phyloP scores from a whole-genome alignment of 2,888 invertebrate species.

The Polymixis lichenea region DNA sequence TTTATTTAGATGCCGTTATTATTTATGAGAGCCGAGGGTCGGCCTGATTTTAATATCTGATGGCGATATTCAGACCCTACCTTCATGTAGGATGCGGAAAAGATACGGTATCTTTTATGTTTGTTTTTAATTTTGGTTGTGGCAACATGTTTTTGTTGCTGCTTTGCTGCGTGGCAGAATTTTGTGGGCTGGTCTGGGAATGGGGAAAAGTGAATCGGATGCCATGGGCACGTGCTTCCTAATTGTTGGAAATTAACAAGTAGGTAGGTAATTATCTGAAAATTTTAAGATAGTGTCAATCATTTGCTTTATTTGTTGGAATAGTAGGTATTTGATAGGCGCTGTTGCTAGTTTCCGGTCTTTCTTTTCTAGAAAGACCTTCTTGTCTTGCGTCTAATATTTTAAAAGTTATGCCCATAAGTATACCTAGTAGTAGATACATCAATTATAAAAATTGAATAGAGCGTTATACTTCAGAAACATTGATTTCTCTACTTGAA shows the following conservation, averaged over 20 bases:
- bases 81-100: slow-evolving; percentile 39
- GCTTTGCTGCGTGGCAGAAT: slow-evolving; percentile 12
- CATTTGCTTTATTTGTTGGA: not conserved
- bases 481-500: not conserved
- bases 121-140: slow-evolving; percentile 51
- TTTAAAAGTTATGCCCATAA: not conserved
- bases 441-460: not conserved
- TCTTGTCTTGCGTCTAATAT: not conserved
- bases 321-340: not conserved
- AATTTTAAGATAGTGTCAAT: not conserved
- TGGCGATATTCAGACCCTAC: slow-evolving; percentile 65
- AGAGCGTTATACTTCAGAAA: not conserved
- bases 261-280: not conserved
- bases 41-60: slow-evolving; percentile 71
- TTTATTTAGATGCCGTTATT: slow-evolving; percentile 75
- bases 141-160: slow-evolving; percentile 16
- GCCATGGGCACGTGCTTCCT: not conserved
- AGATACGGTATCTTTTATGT: slow-evolving; percentile 57
- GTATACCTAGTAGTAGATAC: not conserved
- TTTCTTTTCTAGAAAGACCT: not conserved
- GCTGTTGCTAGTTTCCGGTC: not conserved
- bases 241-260: not conserved
- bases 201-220: not conserved
- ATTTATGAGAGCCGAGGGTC: slow-evolving; percentile 70
- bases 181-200: not conserved